A percentile compares a stretch with the other conserved stretches of the same genome.
Conservation (phyloP, 1,140 invertebrate genomes). For the Tribolium castaneum region DNA sequence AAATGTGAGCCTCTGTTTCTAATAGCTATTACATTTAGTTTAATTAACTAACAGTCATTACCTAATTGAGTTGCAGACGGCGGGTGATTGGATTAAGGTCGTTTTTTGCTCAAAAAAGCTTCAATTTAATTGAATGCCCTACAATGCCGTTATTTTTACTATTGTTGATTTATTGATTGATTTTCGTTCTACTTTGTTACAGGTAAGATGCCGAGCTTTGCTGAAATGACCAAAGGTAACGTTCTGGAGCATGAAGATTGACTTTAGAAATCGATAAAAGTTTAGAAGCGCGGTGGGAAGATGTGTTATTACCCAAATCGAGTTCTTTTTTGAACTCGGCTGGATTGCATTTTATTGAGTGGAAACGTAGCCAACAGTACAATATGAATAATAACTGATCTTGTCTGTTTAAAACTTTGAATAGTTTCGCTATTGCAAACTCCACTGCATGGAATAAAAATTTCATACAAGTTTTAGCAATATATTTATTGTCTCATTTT, state of each 20-base stretch:
- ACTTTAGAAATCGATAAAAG: constrained; percentile 44
- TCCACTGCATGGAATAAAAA: not conserved
- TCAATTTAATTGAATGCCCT: constrained; percentile 40
- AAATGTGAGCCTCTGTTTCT: constrained; percentile 52
- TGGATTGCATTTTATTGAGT: constrained; percentile 43
- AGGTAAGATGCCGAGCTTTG: not conserved
- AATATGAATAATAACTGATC: constrained; percentile 18
- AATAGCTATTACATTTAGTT: constrained; percentile 56
- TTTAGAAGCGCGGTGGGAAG: constrained; percentile 18
- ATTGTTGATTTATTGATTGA: constrained; percentile 18
- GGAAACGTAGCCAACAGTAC: constrained; percentile 18
- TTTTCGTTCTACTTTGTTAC: constrained; percentile 1
- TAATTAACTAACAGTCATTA: constrained; percentile 57
- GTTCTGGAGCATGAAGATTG: not conserved
- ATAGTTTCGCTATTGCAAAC: not conserved
- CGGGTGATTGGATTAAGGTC: constrained; percentile 44
- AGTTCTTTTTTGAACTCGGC: constrained; percentile 39
- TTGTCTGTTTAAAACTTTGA: not conserved
- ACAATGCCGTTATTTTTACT: constrained; percentile 20
- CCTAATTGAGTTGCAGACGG: constrained; percentile 52
- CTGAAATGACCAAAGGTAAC: not conserved
- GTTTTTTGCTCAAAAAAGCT: constrained; percentile 37
- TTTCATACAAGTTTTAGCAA: not conserved
- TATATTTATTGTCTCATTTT: too few relatives aligned
- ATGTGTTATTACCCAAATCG: constrained; percentile 47